phyloP scores from a whole-genome alignment of 2,797 vertebrate species.

The Sarcoramphus papa region DNA sequence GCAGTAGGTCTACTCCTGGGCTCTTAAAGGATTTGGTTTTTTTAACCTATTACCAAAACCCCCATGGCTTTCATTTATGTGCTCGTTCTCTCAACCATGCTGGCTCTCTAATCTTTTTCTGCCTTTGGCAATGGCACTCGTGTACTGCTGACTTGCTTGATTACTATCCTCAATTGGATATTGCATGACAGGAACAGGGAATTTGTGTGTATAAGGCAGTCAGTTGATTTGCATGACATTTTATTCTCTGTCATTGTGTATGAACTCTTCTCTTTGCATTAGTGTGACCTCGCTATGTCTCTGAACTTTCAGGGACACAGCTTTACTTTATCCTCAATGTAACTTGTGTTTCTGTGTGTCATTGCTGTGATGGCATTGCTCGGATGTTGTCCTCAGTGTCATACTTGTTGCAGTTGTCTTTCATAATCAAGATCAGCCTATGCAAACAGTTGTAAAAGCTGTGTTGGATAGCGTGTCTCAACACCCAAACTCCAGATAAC shows the following conservation, averaged over 20 bases:
- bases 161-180: not conserved
- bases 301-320: constrained; percentile 3
- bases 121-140: not conserved
- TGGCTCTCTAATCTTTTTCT: not conserved
- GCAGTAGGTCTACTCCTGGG: not conserved
- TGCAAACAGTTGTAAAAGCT: not conserved
- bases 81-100: not conserved
- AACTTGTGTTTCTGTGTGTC: not conserved
- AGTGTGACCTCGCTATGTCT: not conserved
- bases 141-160: not conserved
- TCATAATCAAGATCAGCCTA: not conserved
- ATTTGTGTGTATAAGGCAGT: not conserved
- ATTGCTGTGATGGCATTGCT: not conserved
- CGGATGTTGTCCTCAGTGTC: not conserved
- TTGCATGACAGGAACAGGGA: not conserved
- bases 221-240: not conserved
- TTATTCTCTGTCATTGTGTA: not conserved
- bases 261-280: not conserved
- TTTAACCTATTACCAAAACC: not conserved
- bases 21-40: not conserved
- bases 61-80: not conserved
- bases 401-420: not conserved
- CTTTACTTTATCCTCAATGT: not conserved
- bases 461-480: not conserved
- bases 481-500: not conserved